Conservation (phyloP, 1,140 invertebrate species). For the Drosophila arizonae region DNA sequence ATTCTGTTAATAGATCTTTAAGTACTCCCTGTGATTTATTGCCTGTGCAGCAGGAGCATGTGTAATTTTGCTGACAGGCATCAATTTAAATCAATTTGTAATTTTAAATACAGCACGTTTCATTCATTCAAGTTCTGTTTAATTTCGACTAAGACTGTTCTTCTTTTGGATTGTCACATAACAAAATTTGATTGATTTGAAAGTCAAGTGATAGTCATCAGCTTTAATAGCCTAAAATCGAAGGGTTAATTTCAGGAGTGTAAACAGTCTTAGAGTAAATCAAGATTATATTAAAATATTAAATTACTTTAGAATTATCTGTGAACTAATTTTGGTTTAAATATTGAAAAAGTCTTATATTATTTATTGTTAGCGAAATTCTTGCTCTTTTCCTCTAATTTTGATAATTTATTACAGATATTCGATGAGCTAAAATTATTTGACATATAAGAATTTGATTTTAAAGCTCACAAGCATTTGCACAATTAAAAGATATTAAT, state of each 20-base stretch:
- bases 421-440: background rate
- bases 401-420: background rate
- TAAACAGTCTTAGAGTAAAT: background rate
- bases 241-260: background rate
- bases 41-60: background rate
- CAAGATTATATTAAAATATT: no score
- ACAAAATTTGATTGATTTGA: conserved; percentile 4
- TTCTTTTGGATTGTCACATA: background rate
- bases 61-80: conserved; percentile 50
- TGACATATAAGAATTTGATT: background rate
- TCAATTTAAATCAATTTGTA: conserved; percentile 44
- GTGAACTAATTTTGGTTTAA: no score
- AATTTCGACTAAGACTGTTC: background rate
- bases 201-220: conserved; percentile 4
- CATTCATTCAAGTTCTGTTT: conserved; percentile 14
- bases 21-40: conserved; percentile 11
- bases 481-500: background rate
- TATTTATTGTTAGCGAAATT: no score
- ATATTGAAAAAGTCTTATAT: no score
- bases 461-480: no score
- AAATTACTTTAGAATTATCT: no score
- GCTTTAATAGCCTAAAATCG: background rate
- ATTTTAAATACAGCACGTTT: conserved; percentile 19
- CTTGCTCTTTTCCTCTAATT: no score
- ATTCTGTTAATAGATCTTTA: conserved; percentile 8